phyloP scores from a whole-genome alignment of 2,797 vertebrate species.

The Rhinella marina region DNA sequence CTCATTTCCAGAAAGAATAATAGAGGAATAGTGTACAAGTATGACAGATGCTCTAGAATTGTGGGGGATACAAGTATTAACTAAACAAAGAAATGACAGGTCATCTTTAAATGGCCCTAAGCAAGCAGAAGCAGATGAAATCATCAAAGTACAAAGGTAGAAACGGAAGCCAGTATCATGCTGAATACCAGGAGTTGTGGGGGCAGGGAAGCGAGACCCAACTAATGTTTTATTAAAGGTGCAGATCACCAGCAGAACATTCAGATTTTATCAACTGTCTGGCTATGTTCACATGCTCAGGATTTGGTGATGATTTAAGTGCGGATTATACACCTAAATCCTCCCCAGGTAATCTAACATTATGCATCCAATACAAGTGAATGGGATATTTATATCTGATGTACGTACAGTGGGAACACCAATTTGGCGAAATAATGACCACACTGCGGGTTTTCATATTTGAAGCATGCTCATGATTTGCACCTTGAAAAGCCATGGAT shows the following conservation, averaged over 20 bases:
- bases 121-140: slow-evolving; percentile 5
- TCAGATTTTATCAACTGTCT: not conserved
- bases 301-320: too few relatives aligned
- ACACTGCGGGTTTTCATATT: too few relatives aligned
- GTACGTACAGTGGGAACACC: too few relatives aligned
- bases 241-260: too few relatives aligned
- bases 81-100: not conserved
- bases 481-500: not conserved
- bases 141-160: not conserved
- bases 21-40: not conserved
- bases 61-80: not conserved
- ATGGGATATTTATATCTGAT: too few relatives aligned
- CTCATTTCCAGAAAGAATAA: not conserved
- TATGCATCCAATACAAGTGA: too few relatives aligned
- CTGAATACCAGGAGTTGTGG: not conserved
- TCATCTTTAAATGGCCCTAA: not conserved
- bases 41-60: not conserved
- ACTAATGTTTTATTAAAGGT: not conserved
- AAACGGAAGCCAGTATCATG: not conserved
- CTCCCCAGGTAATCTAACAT: too few relatives aligned
- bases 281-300: not conserved
- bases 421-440: too few relatives aligned
- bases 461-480: too few relatives aligned
- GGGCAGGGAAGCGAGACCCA: not conserved
- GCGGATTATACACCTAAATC: too few relatives aligned